Percentiles rank a stretch among this genome's conserved stretches.
These are phyloP conservation scores for Himalopsyche phryganea DNA, from an alignment of 1,140 invertebrate genomes.

Conservation along the genomic window DNA sequence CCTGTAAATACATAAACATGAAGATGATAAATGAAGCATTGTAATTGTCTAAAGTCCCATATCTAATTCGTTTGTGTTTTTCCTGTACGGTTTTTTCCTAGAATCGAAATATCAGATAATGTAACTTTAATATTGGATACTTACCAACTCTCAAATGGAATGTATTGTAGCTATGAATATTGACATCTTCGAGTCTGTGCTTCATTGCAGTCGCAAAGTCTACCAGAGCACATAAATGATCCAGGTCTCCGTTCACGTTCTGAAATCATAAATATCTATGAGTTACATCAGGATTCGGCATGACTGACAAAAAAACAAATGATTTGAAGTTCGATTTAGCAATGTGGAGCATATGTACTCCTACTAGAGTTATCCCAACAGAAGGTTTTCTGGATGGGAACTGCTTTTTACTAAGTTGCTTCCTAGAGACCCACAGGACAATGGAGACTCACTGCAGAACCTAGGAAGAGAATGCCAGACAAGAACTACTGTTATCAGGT, in stretches of 20 bases:
- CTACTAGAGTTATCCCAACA: too few species aligned
- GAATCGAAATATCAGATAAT: too few species aligned
- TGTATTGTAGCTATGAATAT: conserved; percentile 96
- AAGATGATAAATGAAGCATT: too few species aligned
- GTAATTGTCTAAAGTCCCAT: too few species aligned
- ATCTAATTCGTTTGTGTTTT: too few species aligned
- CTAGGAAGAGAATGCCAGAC: too few species aligned
- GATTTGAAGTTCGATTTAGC: neutral
- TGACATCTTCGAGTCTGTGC: conserved; percentile 85
- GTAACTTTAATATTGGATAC: conserved; percentile 16
- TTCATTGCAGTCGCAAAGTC: conserved; percentile 94
- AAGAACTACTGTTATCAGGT: too few species aligned
- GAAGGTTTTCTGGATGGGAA: neutral
- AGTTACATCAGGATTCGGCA: neutral
- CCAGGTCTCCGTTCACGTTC: conserved; percentile 54
- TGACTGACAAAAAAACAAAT: neutral
- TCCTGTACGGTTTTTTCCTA: too few species aligned
- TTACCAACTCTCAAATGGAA: conserved; percentile 89
- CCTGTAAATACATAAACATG: conserved; percentile 48
- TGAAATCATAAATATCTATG: conserved; percentile 16
- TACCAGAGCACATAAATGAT: conserved; percentile 80
- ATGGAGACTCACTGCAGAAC: too few species aligned
- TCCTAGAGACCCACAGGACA: too few species aligned
- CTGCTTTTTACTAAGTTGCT: too few species aligned
- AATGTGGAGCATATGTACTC: too few species aligned